Evolutionary conservation across 2,113 vertebrate species (phyloP), one percentile per base, ranked within the genome.

Genomic region (Caranx melampygus): DNA sequence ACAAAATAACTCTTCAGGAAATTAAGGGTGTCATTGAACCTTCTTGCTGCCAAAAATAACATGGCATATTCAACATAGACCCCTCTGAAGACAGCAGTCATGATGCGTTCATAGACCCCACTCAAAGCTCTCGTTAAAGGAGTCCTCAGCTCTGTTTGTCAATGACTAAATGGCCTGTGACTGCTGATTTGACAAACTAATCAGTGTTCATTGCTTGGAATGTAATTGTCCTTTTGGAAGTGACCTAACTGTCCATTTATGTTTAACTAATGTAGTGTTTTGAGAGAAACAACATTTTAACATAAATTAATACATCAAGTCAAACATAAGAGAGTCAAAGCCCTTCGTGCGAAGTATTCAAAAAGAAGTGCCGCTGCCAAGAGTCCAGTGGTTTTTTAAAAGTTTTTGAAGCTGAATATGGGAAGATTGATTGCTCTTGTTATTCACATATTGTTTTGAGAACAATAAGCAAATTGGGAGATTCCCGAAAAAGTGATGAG

Each of bases 101-200:
- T 5, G n/a, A 72, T 60, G 35, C 14, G 6, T 66, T 77, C 76
- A 49, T 49, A 71, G 65, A 57, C 71, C 52, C 75, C 42, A 72
- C 67, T 72, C 15, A 80, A 68, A 42, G 26, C 55, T 73, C 68
- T 79, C 67, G 68, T 79, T 69, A 51, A 35, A 45, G 11, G 40
- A 52, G 42, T 82, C 75, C 57, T 61, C 1, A 0, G 58, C 35
- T 75, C 16, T 87, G 78, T 83, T 90, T 91, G 76, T 20, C 51
- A 67, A 63, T 79, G 59, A 67, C 67, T 87, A 77, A 93, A 91
- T 89, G 85, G 49, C 31, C 87, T 83, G 86, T 78, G 85, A 81
- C 84, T 75, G 82, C 83, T 73, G 82, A 69, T 77, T 82, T 69
- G 40, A 77, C 60, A 26, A 47, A 20, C 65, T 80, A 88, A 85